Percentiles rank a stretch among this genome's conserved stretches.
Conservation (phyloP, 2,888 invertebrate genomes). For the Melipona beecheii region DNA sequence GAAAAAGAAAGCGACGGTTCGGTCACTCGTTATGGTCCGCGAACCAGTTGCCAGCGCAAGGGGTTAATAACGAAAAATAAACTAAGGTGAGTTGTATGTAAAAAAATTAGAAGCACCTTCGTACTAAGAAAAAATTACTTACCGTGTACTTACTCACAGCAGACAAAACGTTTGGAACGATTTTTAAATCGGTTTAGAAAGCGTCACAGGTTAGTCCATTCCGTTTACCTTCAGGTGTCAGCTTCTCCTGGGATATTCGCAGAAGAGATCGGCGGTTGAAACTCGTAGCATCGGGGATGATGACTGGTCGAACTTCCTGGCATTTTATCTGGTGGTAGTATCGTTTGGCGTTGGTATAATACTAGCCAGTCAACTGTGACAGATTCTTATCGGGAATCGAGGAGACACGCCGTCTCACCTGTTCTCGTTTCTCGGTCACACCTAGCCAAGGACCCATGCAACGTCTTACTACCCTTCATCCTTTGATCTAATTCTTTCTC, state of each 20-base stretch:
- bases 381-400: constrained; percentile 79
- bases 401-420: constrained; percentile 81
- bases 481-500: constrained; percentile 22
- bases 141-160: too few relatives aligned
- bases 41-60: too few relatives aligned
- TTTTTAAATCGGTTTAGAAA: not conserved
- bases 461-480: constrained; percentile 42
- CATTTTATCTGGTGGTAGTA: constrained; percentile 80
- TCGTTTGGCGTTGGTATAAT: constrained; percentile 75
- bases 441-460: constrained; percentile 60
- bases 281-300: constrained; percentile 59
- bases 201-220: not conserved
- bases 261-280: constrained; percentile 44
- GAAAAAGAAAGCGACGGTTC: too few relatives aligned
- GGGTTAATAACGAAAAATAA: too few relatives aligned
- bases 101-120: too few relatives aligned
- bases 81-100: too few relatives aligned
- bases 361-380: constrained; percentile 75
- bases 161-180: not conserved
- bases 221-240: not conserved
- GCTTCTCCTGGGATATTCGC: constrained; percentile 12
- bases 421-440: constrained; percentile 71
- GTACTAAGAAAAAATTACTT: too few relatives aligned
- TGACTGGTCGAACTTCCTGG: constrained; percentile 75
- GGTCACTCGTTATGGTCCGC: too few relatives aligned